phyloP scores from a whole-genome alignment of 2,113 vertebrate species.

The Osmerus eperlanus region DNA sequence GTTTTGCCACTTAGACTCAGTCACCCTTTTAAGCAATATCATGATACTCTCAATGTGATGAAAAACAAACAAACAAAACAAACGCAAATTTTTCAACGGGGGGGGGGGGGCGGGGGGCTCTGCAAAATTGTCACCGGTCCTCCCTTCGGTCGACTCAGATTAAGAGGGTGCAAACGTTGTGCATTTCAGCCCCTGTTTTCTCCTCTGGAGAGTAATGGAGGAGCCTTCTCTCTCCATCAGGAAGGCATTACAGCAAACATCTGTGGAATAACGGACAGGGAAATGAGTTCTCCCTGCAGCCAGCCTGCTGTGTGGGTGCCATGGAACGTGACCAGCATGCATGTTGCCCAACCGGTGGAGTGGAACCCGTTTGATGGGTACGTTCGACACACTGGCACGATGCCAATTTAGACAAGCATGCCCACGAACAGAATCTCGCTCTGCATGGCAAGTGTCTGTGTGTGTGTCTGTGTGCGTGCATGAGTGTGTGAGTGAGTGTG shows the following conservation, averaged over 20 bases:
- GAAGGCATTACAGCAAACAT: slow-evolving; percentile 73
- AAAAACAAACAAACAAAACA: too few relatives aligned
- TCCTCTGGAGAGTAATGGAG: slow-evolving; percentile 51
- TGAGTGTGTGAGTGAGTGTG: background rate
- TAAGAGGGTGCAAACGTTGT: slow-evolving; percentile 31
- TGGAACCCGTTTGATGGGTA: slow-evolving; percentile 71
- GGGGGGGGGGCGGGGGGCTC: background rate
- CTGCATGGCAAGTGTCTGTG: slow-evolving; percentile 47
- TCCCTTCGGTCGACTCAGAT: slow-evolving; percentile 46
- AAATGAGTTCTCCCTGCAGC: slow-evolving; percentile 63
- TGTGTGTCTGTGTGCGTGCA: background rate
- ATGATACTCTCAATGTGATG: too few relatives aligned
- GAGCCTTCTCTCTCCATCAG: slow-evolving; percentile 59
- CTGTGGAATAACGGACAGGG: slow-evolving; percentile 67
- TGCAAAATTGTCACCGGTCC: background rate
- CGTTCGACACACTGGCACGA: slow-evolving; percentile 65
- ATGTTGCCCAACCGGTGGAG: slow-evolving; percentile 53
- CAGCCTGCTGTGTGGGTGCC: slow-evolving; percentile 53
- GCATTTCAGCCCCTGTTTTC: slow-evolving; percentile 42
- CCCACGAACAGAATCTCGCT: slow-evolving; percentile 39
- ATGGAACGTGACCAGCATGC: slow-evolving; percentile 70
- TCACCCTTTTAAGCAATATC: too few relatives aligned
- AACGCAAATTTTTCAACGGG: too few relatives aligned
- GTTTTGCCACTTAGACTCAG: too few relatives aligned
- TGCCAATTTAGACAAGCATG: slow-evolving; percentile 73